phyloP scores from a whole-genome alignment of 2,888 invertebrate species.

The Heterodera filipjevi region DNA sequence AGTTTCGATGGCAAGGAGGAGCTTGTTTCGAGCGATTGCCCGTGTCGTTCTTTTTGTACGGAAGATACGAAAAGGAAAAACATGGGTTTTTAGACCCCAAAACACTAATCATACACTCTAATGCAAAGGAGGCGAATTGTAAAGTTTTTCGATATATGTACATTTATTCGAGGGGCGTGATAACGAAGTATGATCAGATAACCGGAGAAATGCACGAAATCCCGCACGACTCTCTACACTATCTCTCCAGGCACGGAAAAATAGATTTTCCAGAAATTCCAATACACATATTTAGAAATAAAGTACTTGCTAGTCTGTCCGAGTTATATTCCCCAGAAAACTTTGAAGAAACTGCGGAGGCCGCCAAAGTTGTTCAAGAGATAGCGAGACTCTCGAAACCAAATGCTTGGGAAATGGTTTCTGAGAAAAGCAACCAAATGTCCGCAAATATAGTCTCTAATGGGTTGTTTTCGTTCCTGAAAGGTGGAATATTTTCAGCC shows the following conservation, averaged over 20 bases:
- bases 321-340: slow-evolving; percentile 18
- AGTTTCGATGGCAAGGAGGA: neutral
- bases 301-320: slow-evolving; percentile 8
- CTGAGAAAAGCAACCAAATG: neutral
- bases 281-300: slow-evolving; percentile 17
- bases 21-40: slow-evolving; percentile 12
- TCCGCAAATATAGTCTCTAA: slow-evolving; percentile 14
- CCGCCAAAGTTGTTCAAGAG: neutral
- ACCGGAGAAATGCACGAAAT: slow-evolving; percentile 9
- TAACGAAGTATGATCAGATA: neutral
- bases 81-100: slow-evolving; percentile 21
- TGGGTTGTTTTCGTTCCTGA: slow-evolving; percentile 12
- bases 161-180: neutral
- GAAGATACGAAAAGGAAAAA: neutral
- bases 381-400: neutral
- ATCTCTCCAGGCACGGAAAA: neutral
- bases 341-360: slow-evolving; percentile 5
- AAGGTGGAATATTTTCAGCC: neutral
- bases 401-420: neutral
- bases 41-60: neutral
- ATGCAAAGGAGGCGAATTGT: slow-evolving; percentile 4
- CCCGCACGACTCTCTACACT: neutral
- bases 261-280: slow-evolving; percentile 12
- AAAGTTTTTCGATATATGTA: neutral
- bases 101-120: neutral